Percentiles rank a stretch among this genome's conserved stretches.
Evolutionary conservation across 1,140 invertebrate genomes (phyloP).

Genomic region (Zophobas atratus): DNA sequence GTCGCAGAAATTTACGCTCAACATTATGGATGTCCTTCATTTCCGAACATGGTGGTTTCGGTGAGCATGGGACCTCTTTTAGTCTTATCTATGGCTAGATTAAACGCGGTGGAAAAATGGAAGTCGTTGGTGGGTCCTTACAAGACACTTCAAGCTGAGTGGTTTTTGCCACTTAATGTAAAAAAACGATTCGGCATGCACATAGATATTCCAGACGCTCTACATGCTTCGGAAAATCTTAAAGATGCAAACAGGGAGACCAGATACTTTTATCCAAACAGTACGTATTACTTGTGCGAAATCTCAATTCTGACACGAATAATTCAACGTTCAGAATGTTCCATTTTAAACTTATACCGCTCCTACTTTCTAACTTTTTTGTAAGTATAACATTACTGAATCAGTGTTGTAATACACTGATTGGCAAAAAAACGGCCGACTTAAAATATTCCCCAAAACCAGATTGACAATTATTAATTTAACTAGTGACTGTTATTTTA

Average conservation of each 20-base stretch:
- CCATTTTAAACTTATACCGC: no score
- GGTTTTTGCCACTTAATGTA: constrained; percentile 81
- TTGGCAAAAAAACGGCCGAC: background rate
- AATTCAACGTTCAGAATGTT: no score
- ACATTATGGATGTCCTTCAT: constrained; percentile 79
- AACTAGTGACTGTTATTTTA: no score
- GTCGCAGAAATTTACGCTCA: constrained; percentile 86
- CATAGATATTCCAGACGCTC: constrained; percentile 75
- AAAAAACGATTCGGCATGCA: constrained; percentile 78
- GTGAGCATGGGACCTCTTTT: constrained; percentile 84
- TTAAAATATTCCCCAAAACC: background rate
- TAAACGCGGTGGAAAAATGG: constrained; percentile 81
- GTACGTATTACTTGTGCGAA: constrained; percentile 71
- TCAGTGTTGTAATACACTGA: no score
- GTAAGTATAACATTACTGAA: no score
- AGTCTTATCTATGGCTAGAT: constrained; percentile 78
- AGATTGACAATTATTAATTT: no score
- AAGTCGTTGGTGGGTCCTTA: constrained; percentile 78
- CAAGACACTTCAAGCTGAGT: constrained; percentile 74
- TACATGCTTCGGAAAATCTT: constrained; percentile 86
- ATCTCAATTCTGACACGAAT: no score
- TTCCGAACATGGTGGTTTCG: constrained; percentile 81
- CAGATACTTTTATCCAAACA: constrained; percentile 88
- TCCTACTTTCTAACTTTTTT: no score
- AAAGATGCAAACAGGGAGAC: constrained; percentile 86